Evolutionary conservation across 2,113 vertebrate genomes (phyloP), one percentile per base, ranked within the genome.

Genomic region (Clarias batrachus): DNA sequence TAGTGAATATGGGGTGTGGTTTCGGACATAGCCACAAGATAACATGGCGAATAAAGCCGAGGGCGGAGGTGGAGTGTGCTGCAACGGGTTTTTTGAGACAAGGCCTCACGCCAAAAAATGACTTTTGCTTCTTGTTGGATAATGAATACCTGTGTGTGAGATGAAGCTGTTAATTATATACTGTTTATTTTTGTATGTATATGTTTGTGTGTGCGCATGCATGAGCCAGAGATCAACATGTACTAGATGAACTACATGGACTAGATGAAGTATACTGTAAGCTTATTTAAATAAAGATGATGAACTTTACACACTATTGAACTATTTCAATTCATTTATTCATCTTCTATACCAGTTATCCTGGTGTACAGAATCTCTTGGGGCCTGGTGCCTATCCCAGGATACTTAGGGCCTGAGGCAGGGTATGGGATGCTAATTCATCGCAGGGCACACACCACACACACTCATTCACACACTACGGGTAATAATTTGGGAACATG

Each of bases 1-100:
- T 84, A 84, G 83, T 74, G 83, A 74, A 17, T 73, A 60, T 48
- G 48, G 83, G 83, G 83, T 84, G 83, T 60, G 83, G 83, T 84
- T 74, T 73, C 70, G 83, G 83, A 84, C 70, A 25, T 57, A 60
- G 78, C 78, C 78, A 62, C 30, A 62, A 62, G 78, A 74, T 70
- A 74, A 84, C 13, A 74, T 84, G 82, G 82, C 82, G 82, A 14
- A 17, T 52, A 23, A 2, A 73, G 54, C 14, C 33, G 30, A 73
- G 11, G 66, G 62, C 21, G 21, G 9, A 23, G 65, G 66, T 0
- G n/a, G 65, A 56, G 63, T 27, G 60, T n/a, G 37, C 25, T 52
- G 65, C 17, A 59, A 60, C 10, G 16, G 21, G 16, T 68, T 56
- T 68, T 56, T 83, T 83, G 52, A 83, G 82, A 83, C 81, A 56